Conservation (phyloP, 2,888 invertebrate species). For the Epicampocera succincta region DNA sequence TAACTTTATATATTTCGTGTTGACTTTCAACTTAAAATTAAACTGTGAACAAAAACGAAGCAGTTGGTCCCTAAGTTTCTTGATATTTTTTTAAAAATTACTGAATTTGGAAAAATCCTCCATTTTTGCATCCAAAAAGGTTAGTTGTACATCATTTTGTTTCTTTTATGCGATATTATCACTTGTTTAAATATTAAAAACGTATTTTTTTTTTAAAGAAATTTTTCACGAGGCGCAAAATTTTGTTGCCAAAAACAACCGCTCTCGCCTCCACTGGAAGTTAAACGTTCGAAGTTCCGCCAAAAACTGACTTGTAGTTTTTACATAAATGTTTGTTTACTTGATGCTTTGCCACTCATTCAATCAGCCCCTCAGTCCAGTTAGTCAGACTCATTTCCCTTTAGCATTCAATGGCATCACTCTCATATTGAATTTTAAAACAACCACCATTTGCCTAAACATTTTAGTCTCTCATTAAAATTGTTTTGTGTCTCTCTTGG, state of each 20-base stretch:
- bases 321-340: conserved; percentile 75
- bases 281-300: conserved; percentile 77
- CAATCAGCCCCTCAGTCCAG: not conserved
- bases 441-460: conserved; percentile 66
- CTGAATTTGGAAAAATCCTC: conserved; percentile 35
- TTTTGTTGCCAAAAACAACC: conserved; percentile 44
- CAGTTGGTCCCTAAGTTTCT: conserved; percentile 59
- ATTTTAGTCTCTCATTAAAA: conserved; percentile 21
- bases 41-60: not conserved
- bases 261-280: conserved; percentile 28
- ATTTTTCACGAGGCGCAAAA: conserved; percentile 31
- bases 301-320: conserved; percentile 80
- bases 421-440: conserved; percentile 28
- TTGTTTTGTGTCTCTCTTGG: conserved; percentile 18
- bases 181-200: not conserved
- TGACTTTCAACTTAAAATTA: too few relatives aligned
- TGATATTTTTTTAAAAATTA: conserved; percentile 35
- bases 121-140: too few relatives aligned
- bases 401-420: conserved; percentile 54
- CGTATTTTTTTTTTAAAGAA: conserved; percentile 45
- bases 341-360: conserved; percentile 25
- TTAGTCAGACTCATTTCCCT: conserved; percentile 45
- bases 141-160: conserved; percentile 35
- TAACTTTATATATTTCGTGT: conserved; percentile 22
- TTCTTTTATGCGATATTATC: conserved; percentile 19